Percentiles rank a stretch among this genome's conserved stretches.
phyloP scores from a whole-genome alignment of 1,140 invertebrate genomes.

The Cheumatopsyche charites region DNA sequence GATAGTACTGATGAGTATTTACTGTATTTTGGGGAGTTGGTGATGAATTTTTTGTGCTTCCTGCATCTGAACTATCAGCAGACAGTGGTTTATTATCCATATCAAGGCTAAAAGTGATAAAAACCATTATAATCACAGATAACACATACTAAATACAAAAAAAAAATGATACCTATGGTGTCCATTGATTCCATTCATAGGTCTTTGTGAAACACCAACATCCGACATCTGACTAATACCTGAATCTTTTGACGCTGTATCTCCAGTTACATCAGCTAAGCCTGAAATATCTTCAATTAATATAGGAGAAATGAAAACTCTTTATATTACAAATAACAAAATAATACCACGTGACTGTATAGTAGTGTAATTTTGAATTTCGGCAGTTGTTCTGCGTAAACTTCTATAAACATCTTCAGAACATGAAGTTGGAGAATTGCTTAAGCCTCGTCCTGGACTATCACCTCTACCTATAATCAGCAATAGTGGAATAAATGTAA shows the following conservation, averaged over 20 bases:
- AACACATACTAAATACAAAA: neutral
- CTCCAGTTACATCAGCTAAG: conserved; percentile 69
- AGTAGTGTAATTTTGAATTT: conserved; percentile 89
- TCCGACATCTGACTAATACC: conserved; percentile 85
- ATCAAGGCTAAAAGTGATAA: conserved; percentile 39
- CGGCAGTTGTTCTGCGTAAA: conserved; percentile 87
- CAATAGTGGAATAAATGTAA: conserved; percentile 19
- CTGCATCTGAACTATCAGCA: conserved; percentile 59
- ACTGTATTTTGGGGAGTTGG: conserved; percentile 51
- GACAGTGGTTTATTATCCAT: conserved; percentile 51
- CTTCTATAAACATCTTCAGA: conserved; percentile 88
- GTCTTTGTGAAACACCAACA: conserved; percentile 52
- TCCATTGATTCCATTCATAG: conserved; percentile 62
- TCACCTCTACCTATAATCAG: conserved; percentile 55
- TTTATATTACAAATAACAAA: conserved; percentile 2
- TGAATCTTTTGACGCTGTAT: conserved; percentile 86
- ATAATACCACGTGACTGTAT: conserved; percentile 43
- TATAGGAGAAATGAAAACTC: neutral
- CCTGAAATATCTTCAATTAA: conserved; percentile 38
- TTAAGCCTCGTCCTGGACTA: conserved; percentile 50
- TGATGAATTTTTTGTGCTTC: conserved; percentile 60
- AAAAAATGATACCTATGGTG: conserved; percentile 51
- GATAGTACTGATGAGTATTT: conserved; percentile 40
- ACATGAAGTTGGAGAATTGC: conserved; percentile 53
- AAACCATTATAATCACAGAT: neutral